Base-by-base conservation (phyloP, 2,888 invertebrate species). In the Melieria picta region DNA sequence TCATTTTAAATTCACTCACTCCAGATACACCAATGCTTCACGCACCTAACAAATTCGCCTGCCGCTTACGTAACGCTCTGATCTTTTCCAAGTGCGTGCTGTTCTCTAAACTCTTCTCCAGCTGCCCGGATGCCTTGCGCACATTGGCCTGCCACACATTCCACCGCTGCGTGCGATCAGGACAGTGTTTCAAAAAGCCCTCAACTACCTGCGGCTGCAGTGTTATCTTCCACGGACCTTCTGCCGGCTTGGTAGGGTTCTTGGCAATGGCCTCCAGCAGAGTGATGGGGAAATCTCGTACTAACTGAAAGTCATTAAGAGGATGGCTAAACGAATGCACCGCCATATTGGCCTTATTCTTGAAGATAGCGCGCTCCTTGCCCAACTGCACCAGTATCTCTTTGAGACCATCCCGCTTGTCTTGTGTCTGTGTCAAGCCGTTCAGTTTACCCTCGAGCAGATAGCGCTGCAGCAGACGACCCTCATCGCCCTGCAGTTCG, bases 211-310 rank as follows among this genome's bases (percentile, higher is more conserved):
- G 89, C 0, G 93, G 92, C 68, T 93, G 90, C n/a, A 96, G 87
- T 0, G 92, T 93, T 0, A 95, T 88, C 76, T 89, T 91, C 97
- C 97, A 97, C 0, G 97, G 97, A 0, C 96, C 97, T 78, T 90
- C 88, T 13, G 79, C 64, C 0, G 88, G 89, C 69, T 92, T 89
- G 13, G 86, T 87, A 55, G 90, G 87, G 85, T 93, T 91, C 4
- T 88, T 83, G 0, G 94, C 90, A 83, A 93, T 92, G 0, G 89
- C 86, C 80, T 91, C 90, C 4, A 94, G 85, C 61, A 94, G 84
- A 65, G 90, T 88, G 7, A 89, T 88, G 0, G 96, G 96, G 84
- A 96, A 94, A 78, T 93, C 93, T 77, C 90, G 89, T 11, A 94
- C 89, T 50, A 92, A 78, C 64, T 88, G 88, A 64, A 89, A 89